Percentiles rank a stretch among this genome's conserved stretches.
These are phyloP conservation scores for Garrulus glandarius DNA, from an alignment of 2,797 vertebrate species.

Conservation along the genomic window DNA sequence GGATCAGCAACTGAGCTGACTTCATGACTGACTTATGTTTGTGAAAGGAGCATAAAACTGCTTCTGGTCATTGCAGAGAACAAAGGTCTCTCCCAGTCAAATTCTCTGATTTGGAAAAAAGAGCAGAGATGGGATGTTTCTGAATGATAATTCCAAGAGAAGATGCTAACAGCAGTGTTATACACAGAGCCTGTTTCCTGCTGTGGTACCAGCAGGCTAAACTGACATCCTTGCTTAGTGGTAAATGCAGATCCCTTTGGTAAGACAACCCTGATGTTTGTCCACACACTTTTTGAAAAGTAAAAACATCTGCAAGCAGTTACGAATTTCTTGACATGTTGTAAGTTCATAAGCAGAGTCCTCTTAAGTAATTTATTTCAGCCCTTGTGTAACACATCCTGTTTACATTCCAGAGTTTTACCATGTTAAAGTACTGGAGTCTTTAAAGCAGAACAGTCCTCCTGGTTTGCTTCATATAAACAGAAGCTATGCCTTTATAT, in stretches of 20 bases:
- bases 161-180: neutral
- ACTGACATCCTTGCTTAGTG: neutral
- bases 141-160: neutral
- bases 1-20: neutral
- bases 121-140: neutral
- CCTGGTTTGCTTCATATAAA: neutral
- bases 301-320: neutral
- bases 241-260: neutral
- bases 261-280: neutral
- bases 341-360: neutral
- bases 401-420: conserved; percentile 4
- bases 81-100: neutral
- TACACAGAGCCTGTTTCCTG: neutral
- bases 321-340: neutral
- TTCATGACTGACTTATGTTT: neutral
- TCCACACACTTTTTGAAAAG: neutral
- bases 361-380: neutral
- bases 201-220: neutral
- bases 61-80: neutral
- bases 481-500: neutral
- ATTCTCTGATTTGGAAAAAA: neutral
- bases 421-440: neutral
- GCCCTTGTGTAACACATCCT: neutral
- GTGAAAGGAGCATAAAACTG: neutral
- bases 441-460: neutral